phyloP scores from a whole-genome alignment of 2,888 invertebrate genomes.

The Dolomedes plantarius region DNA sequence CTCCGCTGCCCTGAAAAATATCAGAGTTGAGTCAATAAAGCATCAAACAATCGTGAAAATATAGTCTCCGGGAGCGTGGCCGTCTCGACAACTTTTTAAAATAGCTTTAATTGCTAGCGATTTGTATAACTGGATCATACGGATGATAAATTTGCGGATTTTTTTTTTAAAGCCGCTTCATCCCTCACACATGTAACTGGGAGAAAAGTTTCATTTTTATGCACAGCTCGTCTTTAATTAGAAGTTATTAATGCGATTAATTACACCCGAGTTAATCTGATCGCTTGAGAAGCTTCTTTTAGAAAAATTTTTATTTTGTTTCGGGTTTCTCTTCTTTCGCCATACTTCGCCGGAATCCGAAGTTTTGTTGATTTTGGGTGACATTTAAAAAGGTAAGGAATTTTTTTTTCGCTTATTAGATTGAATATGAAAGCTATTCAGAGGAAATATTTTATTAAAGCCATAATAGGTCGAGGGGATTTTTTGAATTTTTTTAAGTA shows the following conservation, averaged over 20 bases:
- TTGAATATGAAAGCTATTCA: conserved; percentile 16
- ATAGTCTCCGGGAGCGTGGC: conserved; percentile 19
- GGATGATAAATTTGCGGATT: conserved; percentile 61
- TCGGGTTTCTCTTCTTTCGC: conserved; percentile 24
- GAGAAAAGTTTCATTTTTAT: conserved; percentile 63
- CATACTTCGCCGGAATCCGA: conserved; percentile 3
- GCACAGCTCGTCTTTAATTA: conserved; percentile 67
- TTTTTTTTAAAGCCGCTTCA: conserved; percentile 34
- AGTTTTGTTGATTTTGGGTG: conserved; percentile 47
- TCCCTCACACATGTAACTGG: conserved; percentile 49
- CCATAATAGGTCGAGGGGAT: background rate
- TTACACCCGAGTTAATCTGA: conserved; percentile 66
- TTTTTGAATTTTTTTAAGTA: background rate
- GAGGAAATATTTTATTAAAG: conserved; percentile 6
- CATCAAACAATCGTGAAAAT: conserved; percentile 31
- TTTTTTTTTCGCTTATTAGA: conserved; percentile 22
- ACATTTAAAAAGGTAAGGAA: conserved; percentile 34
- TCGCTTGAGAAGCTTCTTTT: conserved; percentile 65
- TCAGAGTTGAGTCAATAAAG: background rate
- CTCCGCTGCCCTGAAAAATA: background rate
- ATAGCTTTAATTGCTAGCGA: conserved; percentile 68
- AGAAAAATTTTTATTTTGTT: conserved; percentile 42
- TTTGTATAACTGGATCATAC: conserved; percentile 67
- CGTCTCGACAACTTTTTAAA: conserved; percentile 58
- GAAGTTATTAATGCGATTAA: conserved; percentile 72